phyloP scores from a whole-genome alignment of 30 jellyfish, hydroid and myxozoan species.

The Turritopsis rubra region DNA sequence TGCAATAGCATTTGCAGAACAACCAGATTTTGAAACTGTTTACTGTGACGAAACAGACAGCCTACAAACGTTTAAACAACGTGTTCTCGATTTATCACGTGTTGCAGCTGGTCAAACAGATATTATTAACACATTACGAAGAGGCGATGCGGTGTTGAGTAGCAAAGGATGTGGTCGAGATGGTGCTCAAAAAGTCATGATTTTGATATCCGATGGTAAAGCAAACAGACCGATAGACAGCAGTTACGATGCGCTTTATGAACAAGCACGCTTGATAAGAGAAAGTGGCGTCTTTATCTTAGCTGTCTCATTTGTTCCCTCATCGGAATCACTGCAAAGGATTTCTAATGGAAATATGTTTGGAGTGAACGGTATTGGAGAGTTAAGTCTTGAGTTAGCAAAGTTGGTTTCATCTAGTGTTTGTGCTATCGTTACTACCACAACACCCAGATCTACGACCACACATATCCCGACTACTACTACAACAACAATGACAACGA shows the following conservation, averaged over 20 bases:
- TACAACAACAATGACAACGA: background rate
- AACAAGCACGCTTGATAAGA: background rate
- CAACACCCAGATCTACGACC: background rate
- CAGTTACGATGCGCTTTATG: background rate
- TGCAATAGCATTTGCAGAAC: background rate
- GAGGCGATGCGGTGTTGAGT: background rate
- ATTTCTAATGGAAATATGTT: background rate
- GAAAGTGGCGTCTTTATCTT: background rate
- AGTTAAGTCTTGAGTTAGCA: background rate
- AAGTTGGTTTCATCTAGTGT: background rate
- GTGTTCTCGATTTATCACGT: background rate
- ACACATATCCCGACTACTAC: background rate
- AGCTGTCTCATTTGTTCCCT: background rate
- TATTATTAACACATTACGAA: background rate
- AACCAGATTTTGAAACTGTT: background rate
- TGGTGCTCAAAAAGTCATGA: background rate
- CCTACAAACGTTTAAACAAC: background rate
- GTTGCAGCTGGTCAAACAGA: background rate
- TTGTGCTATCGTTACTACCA: background rate
- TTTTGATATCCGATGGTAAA: background rate
- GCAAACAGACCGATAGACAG: background rate
- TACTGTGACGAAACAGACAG: background rate
- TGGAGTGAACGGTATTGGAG: background rate
- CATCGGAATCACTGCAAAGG: background rate
- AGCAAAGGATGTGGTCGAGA: background rate